Evolutionary conservation across 92 coral and sea anemone species (phyloP), one percentile per base, ranked within the genome.

Genomic region (Parazoanthus atlanticus): DNA sequence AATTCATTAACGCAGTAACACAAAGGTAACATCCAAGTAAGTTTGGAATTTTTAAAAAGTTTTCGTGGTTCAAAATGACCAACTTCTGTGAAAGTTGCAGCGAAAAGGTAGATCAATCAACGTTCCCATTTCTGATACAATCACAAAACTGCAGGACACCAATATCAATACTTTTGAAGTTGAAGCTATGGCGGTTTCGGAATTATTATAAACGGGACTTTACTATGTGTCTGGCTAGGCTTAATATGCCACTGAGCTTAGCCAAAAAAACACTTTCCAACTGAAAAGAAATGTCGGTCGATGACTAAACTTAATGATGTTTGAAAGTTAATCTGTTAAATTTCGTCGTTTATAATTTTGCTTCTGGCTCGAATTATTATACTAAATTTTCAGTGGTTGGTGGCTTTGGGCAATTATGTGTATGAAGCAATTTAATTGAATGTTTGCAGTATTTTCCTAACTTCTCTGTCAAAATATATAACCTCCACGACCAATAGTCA

Each of bases 331-430:
- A 81, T 31, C 85, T 41, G 75, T 40, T 66, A 26, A 70, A 26
- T 26, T 40, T 25, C 23, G 52, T 26, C 32, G 38, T 41, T 40
- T 67, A 23, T 17, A 26, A 30, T 43, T 80, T 80, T 17, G 15
- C 54, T 78, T 58, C 66, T 47, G 31, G 4, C 13, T 54, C 11
- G 28, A 56, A 54, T 80, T 80, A 54, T 5, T 0, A 19, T 30
- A 46, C 23, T 67, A 65, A 33, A 7, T 38, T 15, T 66, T 41
- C 1, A 70, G 36, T 69, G 78, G 86, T 28, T 67, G 23, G 87
- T 70, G 67, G 87, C 47, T 83, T 67, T 56, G 79, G 67, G 34
- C 70, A 41, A 70, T 84, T 70, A 70, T 65, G 25, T 43, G 26
- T 66, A 83, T 43, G 36, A 41, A 41, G 28, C 38, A 43, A 70